These are phyloP conservation scores for Megastigmus dorsalis DNA, from an alignment of 2,888 invertebrate species.

Conservation along the genomic window DNA sequence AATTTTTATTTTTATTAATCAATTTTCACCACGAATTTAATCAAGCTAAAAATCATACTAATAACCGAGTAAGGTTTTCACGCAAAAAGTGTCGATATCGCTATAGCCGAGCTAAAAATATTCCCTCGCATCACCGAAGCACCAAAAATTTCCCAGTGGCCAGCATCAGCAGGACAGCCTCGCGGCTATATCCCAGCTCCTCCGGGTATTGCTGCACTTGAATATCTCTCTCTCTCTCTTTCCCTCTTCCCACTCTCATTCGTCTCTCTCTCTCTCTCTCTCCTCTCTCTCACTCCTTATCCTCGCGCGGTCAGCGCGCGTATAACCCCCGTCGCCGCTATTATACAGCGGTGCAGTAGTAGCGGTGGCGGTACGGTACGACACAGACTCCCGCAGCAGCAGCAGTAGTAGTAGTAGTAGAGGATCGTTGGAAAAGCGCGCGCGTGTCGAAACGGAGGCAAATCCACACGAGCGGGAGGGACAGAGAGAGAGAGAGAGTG, in stretches of 20 bases:
- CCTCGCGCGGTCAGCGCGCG: slow-evolving; percentile 7
- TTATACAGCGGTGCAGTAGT: not conserved
- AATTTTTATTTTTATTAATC: too few species aligned
- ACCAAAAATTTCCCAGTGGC: not conserved
- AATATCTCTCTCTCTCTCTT: too few species aligned
- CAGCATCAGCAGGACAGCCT: too few species aligned
- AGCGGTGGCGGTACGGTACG: not conserved
- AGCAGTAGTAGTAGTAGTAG: too few species aligned
- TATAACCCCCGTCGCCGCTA: not conserved
- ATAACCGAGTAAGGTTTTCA: too few species aligned
- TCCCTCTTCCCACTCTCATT: not conserved
- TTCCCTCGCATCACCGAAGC: too few species aligned
- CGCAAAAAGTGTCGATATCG: too few species aligned
- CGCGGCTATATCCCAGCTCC: too few species aligned
- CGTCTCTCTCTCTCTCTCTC: slow-evolving; percentile 26
- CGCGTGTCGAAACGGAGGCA: slow-evolving; percentile 14
- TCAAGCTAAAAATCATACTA: too few species aligned
- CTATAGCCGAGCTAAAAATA: too few species aligned
- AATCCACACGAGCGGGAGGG: not conserved
- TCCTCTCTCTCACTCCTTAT: slow-evolving; percentile 25
- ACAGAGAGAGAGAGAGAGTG: slow-evolving; percentile 8
- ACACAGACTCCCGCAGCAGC: too few species aligned
- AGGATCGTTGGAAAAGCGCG: not conserved
- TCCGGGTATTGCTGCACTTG: slow-evolving; percentile 17
- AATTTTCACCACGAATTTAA: too few species aligned